These are phyloP conservation scores for Stenolophus ochropezus DNA, from an alignment of 2,888 invertebrate species.

Conservation along the genomic window DNA sequence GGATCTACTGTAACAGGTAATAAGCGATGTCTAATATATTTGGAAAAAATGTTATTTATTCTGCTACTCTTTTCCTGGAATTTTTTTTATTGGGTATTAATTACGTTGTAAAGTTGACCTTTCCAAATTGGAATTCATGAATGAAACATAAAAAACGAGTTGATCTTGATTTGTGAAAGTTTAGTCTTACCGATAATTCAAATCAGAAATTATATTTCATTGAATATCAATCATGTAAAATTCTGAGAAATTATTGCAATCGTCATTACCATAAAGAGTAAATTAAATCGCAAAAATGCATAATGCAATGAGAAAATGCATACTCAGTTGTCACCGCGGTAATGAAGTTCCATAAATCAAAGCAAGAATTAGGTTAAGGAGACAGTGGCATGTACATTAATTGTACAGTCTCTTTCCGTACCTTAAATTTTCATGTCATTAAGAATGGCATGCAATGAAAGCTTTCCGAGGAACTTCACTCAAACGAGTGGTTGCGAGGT, in stretches of 20 bases:
- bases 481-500: conserved; percentile 36
- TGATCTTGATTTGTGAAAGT: neutral
- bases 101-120: too few species aligned
- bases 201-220: neutral
- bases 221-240: neutral
- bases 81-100: too few species aligned
- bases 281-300: neutral
- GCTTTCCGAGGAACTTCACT: conserved; percentile 21
- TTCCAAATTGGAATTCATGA: too few species aligned
- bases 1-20: too few species aligned
- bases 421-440: conserved; percentile 39
- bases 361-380: conserved; percentile 4
- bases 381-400: neutral
- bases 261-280: neutral
- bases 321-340: neutral
- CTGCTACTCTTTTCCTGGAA: too few species aligned
- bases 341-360: conserved; percentile 7
- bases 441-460: conserved; percentile 33
- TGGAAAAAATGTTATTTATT: too few species aligned
- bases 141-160: too few species aligned
- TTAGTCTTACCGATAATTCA: neutral
- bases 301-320: neutral
- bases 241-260: neutral
- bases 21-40: too few species aligned
- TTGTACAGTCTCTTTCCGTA: neutral